Evolutionary conservation across 2,888 invertebrate species (phyloP), one percentile per base, ranked within the genome.

Genomic region (Branchellion lobata): DNA sequence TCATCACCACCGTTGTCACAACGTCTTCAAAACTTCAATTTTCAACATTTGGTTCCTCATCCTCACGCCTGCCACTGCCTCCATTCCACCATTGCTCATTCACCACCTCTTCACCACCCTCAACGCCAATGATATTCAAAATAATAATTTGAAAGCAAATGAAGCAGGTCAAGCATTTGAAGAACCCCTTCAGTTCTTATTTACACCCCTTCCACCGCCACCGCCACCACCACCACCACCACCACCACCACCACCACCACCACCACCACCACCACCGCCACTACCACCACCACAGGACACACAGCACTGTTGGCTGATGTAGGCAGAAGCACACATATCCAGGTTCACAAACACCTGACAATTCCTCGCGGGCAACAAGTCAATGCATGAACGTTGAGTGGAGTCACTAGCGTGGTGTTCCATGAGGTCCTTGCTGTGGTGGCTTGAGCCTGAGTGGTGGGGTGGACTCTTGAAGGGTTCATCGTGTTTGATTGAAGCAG

Each of bases 291-390:
- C 21, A 24, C 61, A 57, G 5, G 61, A 57, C 3, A 5, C 21
- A 24, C 61, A 57, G 61, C 61, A 57, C 61, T 57, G 61, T 14
- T 3, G 24, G 3, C 33, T 31, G 31, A 71, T 71, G 71, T 71
- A 71, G 3, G 71, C 2, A 11, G 71, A 29, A 3, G 71, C 3
- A 18, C 71, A 31, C 33, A 71, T 33, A 31, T 71, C n/a, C 2
- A 29, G 11, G 80, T 53, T 81, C 68, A 77, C 85, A 83, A 31
- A 71, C 3, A 18, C 29, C 3, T 24, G 24, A 31, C 33, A 31
- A 8, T 11, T 34, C 2, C 3, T 18, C 8, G 47, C 18, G 8
- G 47, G 47, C 47, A 47, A 18, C 8, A 47, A 14, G 47, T 47
- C 18, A 18, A 47, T 47, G 47, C 47, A 47, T 8, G 18, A n/a